These are phyloP conservation scores for Ranitomeya variabilis DNA, from an alignment of 2,113 vertebrate genomes.

Conservation along the genomic window DNA sequence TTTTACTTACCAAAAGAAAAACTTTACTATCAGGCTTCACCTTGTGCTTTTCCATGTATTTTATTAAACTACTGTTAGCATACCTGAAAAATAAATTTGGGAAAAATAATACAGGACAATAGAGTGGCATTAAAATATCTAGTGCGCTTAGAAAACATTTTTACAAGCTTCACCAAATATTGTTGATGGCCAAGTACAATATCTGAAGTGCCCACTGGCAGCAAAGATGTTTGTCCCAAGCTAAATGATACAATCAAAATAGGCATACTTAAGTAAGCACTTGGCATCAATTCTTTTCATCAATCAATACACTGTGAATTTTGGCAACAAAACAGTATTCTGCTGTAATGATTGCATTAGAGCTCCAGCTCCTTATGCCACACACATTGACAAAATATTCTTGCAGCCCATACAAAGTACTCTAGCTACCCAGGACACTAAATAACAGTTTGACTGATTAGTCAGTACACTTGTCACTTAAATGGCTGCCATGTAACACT, in stretches of 20 bases:
- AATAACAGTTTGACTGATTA: neutral
- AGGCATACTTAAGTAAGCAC: neutral
- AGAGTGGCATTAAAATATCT: neutral
- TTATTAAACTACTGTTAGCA: conserved; percentile 97
- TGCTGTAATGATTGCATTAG: neutral
- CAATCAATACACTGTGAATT: neutral
- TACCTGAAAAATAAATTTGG: conserved; percentile 77
- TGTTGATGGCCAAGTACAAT: neutral
- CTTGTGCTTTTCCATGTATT: conserved; percentile 99
- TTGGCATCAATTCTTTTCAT: neutral
- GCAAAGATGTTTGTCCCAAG: neutral
- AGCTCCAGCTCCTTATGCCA: neutral
- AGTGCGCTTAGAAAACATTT: neutral
- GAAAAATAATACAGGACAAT: neutral
- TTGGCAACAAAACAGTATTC: neutral
- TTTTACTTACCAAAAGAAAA: conserved; percentile 88
- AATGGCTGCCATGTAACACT: neutral
- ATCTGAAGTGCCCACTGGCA: neutral
- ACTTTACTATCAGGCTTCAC: conserved; percentile 99
- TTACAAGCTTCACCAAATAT: neutral
- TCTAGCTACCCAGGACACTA: neutral
- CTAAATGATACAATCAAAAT: neutral
- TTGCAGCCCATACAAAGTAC: neutral
- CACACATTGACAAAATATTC: neutral
- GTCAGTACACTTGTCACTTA: neutral